Conservation (phyloP, 1,140 invertebrate genomes). For the Acyrthosiphon pisum region DNA sequence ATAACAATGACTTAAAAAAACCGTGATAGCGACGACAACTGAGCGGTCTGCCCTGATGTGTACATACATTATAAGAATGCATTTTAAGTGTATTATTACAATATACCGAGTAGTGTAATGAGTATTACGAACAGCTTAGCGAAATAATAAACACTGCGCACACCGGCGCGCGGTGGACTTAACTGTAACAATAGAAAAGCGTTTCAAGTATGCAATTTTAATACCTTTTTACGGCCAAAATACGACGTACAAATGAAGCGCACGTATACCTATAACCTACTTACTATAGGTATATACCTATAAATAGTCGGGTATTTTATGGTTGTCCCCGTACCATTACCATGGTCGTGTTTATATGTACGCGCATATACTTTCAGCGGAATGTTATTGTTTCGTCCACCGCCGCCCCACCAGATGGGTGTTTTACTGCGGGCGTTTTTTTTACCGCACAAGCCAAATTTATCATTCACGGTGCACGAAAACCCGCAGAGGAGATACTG, state of each 20-base stretch:
- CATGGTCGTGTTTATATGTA: neutral
- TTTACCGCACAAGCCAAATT: neutral
- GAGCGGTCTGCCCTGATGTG: neutral
- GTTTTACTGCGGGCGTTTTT: neutral
- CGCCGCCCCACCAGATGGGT: neutral
- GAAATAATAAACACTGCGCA: neutral
- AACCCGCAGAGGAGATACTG: neutral
- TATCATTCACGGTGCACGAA: neutral
- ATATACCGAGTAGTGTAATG: neutral
- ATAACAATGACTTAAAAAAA: neutral
- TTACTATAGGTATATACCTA: neutral
- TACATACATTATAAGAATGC: neutral
- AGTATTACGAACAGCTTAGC: neutral
- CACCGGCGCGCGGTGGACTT: neutral
- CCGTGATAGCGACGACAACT: neutral
- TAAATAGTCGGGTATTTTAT: neutral
- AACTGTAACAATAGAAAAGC: neutral
- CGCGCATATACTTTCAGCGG: neutral
- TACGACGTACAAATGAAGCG: neutral
- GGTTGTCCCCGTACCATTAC: neutral
- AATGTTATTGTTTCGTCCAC: neutral
- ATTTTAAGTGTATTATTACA: neutral
- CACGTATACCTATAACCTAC: neutral
- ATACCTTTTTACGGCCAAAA: neutral
- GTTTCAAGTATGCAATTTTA: neutral